phyloP scores from a whole-genome alignment of 2,113 vertebrate species.

The Brachypodius melanocephalos region DNA sequence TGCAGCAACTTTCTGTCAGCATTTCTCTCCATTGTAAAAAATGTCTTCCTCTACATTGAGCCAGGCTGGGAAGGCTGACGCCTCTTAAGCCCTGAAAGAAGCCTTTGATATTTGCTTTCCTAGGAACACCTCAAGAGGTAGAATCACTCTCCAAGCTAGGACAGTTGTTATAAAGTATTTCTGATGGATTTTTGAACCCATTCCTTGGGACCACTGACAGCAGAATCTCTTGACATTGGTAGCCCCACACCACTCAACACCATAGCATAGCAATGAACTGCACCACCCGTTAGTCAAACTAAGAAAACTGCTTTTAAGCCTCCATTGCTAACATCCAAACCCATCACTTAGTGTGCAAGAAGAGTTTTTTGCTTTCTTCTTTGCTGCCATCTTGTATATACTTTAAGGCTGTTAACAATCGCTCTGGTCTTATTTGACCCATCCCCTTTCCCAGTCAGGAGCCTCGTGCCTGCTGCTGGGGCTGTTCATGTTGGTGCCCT shows the following conservation, averaged over 20 bases:
- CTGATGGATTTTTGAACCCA: background rate
- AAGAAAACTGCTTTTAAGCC: background rate
- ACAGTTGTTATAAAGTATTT: background rate
- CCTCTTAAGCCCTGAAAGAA: background rate
- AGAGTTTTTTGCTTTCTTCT: background rate
- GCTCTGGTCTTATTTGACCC: background rate
- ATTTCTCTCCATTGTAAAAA: background rate
- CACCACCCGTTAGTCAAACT: no score
- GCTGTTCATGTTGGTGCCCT: background rate
- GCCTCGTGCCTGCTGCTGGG: background rate
- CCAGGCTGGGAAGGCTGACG: background rate
- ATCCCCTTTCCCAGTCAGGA: background rate
- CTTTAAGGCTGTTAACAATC: background rate
- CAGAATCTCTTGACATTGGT: background rate
- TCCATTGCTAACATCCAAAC: background rate
- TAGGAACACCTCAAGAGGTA: background rate
- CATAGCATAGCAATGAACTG: rapidly evolving
- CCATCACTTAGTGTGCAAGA: background rate
- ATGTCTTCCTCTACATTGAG: background rate
- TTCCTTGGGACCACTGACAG: background rate
- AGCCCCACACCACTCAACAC: background rate
- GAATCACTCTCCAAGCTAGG: background rate
- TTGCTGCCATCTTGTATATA: background rate
- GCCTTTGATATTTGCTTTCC: background rate
- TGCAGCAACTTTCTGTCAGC: background rate